Percentiles rank a stretch among this genome's conserved stretches.
phyloP scores from a whole-genome alignment of 2,888 invertebrate genomes.

The Sympetrum striolatum region DNA sequence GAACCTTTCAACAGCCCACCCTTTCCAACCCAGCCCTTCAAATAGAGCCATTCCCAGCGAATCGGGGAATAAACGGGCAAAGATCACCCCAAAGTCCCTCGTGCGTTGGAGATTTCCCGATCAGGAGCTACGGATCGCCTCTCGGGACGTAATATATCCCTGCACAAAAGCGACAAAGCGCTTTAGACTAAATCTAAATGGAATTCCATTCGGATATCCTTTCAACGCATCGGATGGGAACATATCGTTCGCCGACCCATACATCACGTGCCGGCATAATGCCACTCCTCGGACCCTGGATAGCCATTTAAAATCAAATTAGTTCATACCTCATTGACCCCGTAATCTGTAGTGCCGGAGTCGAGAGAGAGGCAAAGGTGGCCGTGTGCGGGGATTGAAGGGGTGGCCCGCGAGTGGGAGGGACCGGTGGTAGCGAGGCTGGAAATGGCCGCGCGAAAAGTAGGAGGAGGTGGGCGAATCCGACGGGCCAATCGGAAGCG shows the following conservation, averaged over 20 bases:
- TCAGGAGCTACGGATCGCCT: neutral
- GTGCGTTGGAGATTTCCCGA: neutral
- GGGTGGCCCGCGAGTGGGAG: constrained; percentile 19
- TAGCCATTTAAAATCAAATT: constrained; percentile 50
- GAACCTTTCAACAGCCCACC: neutral
- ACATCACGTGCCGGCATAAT: neutral
- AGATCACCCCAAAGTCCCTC: neutral
- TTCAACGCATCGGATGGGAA: neutral
- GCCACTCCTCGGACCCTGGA: neutral
- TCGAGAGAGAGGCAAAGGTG: neutral
- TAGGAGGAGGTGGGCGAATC: constrained; percentile 27
- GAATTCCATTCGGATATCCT: neutral
- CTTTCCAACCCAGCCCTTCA: neutral
- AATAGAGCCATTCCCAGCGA: neutral
- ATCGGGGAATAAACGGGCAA: neutral
- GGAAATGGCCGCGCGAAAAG: constrained; percentile 38
- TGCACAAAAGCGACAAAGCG: neutral
- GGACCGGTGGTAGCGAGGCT: constrained; percentile 18
- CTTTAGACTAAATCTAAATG: neutral
- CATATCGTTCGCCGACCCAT: neutral
- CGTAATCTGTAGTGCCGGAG: constrained; percentile 35
- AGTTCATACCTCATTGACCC: constrained; percentile 49
- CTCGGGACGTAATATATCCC: neutral
- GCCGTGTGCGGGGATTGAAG: neutral
- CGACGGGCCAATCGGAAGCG: neutral